Evolutionary conservation across 2,797 vertebrate species (phyloP), one percentile per base, ranked within the genome.

Genomic region (Choloepus didactylus): DNA sequence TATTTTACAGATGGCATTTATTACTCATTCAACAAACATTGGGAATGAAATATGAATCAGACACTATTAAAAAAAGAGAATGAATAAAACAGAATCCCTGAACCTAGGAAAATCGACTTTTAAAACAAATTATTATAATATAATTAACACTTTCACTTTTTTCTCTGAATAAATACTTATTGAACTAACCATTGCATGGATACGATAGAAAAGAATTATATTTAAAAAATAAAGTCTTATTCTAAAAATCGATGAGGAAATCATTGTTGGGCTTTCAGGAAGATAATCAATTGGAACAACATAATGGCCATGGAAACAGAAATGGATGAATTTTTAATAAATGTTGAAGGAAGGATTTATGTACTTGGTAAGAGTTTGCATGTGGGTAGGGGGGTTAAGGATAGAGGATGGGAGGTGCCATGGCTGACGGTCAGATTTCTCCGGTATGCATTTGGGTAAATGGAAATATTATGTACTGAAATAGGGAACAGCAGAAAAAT

Each of bases 391-490:
- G 7, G 4, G 2, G 3, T 44, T 38, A 25, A 59, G 21, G 38
- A 15, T 2, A 38, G 38, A 80, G 11, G 41, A 7, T 9, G 35
- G 10, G 59, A 67, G 15, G 9, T 7, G 14, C 18, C 60, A 23
- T 31, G 19, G n/a, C 23, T 83, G 54, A 70, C 29, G 84, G 51
- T n/a, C 5, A 6, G 41, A 15, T 11, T 25, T 2, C 29, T 60
- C 67, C 46, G 4, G 0, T 8, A 35, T 70, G 64, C 3, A 10
- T 1, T 0, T 3, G 54, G 16, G 19, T 29, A 9, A 27, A 29
- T 8, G 60, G 25, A 27, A 3, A 38, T 62, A 8, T 49, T 6
- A 0, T 6, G 18, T 5, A 5, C 60, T 11, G 27, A 62, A 27
- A 67, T 2, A 16, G 49, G 14, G 15, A 67, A 8, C 3, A 3